Conservation (phyloP, 2,888 invertebrate genomes). For the Eilema caniola region DNA sequence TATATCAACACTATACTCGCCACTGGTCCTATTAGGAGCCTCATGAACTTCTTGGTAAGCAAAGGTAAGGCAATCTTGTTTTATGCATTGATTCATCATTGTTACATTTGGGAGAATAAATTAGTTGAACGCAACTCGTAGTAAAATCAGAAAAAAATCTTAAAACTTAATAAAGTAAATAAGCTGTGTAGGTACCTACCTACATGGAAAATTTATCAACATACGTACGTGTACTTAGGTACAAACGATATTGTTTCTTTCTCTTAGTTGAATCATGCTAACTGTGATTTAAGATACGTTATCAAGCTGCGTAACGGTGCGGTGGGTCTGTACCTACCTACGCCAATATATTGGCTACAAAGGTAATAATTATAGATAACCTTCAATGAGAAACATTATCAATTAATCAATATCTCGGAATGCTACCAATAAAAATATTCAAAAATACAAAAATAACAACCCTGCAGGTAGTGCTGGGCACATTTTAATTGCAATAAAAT, state of each 20-base stretch:
- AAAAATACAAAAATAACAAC: no score
- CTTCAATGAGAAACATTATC: no score
- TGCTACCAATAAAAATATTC: no score
- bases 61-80: constrained; percentile 77
- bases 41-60: constrained; percentile 89
- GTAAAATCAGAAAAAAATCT: no score
- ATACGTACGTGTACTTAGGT: neutral
- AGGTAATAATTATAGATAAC: no score
- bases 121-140: neutral
- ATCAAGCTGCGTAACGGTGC: neutral
- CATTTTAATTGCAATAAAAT: no score
- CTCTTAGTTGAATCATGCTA: neutral
- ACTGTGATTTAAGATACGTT: neutral
- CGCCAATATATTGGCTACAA: no score
- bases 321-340: no score
- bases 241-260: neutral
- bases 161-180: neutral
- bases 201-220: neutral
- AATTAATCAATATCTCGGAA: no score
- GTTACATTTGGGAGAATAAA: neutral
- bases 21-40: constrained; percentile 90
- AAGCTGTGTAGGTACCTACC: neutral
- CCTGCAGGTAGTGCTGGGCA: no score
- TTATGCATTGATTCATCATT: neutral
- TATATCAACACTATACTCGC: constrained; percentile 90